Base-by-base conservation (phyloP, 1,140 invertebrate species). In the Eciton burchellii region DNA sequence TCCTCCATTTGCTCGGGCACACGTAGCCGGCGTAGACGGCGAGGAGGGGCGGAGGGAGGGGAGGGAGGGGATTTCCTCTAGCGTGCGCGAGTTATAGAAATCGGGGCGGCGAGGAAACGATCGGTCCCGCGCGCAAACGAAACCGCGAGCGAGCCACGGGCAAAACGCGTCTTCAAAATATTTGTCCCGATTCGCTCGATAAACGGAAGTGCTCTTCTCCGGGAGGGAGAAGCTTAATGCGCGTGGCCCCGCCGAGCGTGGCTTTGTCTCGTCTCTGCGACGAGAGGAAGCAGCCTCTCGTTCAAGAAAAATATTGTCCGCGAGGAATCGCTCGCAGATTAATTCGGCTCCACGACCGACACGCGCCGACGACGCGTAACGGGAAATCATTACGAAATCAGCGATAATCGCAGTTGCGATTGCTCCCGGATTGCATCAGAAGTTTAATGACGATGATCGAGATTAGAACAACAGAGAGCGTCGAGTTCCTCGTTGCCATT, bases 121-220 rank as follows among this genome's bases (percentile, higher is more conserved):
- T 79, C 74, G 63, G 63, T 70, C 43, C 35, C 29, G 49, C 24
- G 6, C 52, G 74, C 62, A 70, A 79, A 79, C 74, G 63, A 79
- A 79, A 79, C 74, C 74, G 63, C 74, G 74, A 70, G 41, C 74
- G 63, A 70, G 41, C 74, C 49, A 79, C 70, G 49, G 68, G 63
- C 49, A 79, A 79, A 79, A 62, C 70, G 68, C 49, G 63, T 79
- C 70, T 79, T 29, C n/a, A 79, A 70, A 79, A 79, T 79, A 79
- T 79, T 79, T 70, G 74, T 70, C 41, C 41, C 63, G 52, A n/a
- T n/a, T 70, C 63, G 35, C 49, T 79, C 63, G 49, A 79, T 79
- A 79, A 79, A 79, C 63, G 74, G 52, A 77, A 77, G 56, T 21
- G 74, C 3, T 70, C 24, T 56, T 57, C 35, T 56, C 49, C 35